phyloP scores from a whole-genome alignment of 2,888 invertebrate species.

The Linnaemya tessellans region DNA sequence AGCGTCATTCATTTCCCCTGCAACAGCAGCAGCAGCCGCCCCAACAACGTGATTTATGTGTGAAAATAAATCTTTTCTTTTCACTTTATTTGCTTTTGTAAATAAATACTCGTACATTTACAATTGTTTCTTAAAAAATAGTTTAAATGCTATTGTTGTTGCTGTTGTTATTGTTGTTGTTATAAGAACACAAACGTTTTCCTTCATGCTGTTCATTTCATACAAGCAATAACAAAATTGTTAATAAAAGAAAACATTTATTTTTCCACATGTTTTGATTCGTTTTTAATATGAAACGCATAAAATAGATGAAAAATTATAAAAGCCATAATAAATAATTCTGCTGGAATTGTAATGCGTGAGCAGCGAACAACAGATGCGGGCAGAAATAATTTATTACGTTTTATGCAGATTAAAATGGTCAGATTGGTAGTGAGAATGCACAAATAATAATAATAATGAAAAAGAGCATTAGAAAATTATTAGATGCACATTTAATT shows the following conservation, averaged over 20 bases:
- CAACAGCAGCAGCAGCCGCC: not conserved
- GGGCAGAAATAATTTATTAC: slow-evolving; percentile 55
- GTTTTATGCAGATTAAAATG: slow-evolving; percentile 61
- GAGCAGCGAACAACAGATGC: slow-evolving; percentile 2
- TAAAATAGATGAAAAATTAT: not conserved
- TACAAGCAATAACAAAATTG: slow-evolving; percentile 35
- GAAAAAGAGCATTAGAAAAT: slow-evolving; percentile 33
- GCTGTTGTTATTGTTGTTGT: slow-evolving; percentile 52
- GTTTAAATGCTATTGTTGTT: slow-evolving; percentile 18
- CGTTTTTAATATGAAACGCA: slow-evolving; percentile 14
- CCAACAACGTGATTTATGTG: slow-evolving; percentile 64
- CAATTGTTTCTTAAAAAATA: slow-evolving; percentile 32
- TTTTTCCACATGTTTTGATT: slow-evolving; percentile 41
- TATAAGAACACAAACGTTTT: slow-evolving; percentile 11
- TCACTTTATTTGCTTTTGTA: slow-evolving; percentile 42
- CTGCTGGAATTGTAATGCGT: slow-evolving; percentile 12
- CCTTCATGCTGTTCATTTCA: slow-evolving; percentile 32
- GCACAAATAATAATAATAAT: slow-evolving; percentile 1
- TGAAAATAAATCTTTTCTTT: slow-evolving; percentile 62
- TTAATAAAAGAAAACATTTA: slow-evolving; percentile 42
- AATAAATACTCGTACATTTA: slow-evolving; percentile 29
- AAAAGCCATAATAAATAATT: slow-evolving; percentile 22
- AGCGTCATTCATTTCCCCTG: not conserved
- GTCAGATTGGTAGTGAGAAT: slow-evolving; percentile 8
- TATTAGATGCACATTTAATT: slow-evolving; percentile 5